These are phyloP conservation scores for Bothrops jararaca DNA, from an alignment of 2,113 vertebrate species.

Conservation along the genomic window DNA sequence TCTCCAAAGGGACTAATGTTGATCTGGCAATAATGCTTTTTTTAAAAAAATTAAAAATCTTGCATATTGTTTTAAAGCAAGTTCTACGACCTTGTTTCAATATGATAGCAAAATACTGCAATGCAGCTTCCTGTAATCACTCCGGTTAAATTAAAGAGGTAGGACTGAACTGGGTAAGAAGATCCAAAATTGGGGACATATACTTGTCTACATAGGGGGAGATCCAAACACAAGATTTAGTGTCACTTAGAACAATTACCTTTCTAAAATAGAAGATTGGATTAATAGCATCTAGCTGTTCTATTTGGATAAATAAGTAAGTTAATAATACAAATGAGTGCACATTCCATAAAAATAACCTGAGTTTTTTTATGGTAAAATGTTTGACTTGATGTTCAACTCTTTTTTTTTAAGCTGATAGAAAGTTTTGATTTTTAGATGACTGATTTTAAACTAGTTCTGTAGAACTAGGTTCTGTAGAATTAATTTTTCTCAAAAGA, in stretches of 20 bases:
- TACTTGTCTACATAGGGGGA: not conserved
- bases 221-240: not conserved
- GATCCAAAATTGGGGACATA: not conserved
- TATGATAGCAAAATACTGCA: not conserved
- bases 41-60: not conserved
- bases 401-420: not conserved
- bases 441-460: not conserved
- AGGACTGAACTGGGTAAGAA: not conserved
- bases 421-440: not conserved
- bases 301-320: not conserved
- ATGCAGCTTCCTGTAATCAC: slow-evolving; percentile 15
- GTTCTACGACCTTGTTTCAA: slow-evolving; percentile 21
- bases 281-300: not conserved
- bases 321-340: not conserved
- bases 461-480: not conserved
- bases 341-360: not conserved
- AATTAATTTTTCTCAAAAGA: not conserved
- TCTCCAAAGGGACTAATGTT: not conserved
- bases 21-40: slow-evolving; percentile 7
- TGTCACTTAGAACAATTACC: not conserved
- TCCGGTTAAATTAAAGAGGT: not conserved
- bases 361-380: not conserved
- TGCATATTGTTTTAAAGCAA: slow-evolving; percentile 52
- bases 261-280: too few species aligned
- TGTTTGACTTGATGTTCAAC: not conserved